phyloP scores from a whole-genome alignment of 1,140 invertebrate species.

The Cydia pomonella region DNA sequence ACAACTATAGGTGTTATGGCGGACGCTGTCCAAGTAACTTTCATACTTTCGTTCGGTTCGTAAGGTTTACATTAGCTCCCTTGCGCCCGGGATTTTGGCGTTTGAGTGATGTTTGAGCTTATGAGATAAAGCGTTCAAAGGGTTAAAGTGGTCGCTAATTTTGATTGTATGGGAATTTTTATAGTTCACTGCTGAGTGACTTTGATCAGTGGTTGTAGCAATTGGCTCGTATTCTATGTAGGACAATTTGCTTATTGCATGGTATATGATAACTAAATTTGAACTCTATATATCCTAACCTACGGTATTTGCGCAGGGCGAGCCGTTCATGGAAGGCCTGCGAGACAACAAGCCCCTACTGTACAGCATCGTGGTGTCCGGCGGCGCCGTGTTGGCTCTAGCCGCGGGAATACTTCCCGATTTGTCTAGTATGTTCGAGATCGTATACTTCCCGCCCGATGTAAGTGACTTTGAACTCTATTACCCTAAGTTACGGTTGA shows the following conservation, averaged over 20 bases:
- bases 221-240: neutral
- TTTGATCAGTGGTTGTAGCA: too few species aligned
- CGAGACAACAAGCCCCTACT: conserved; percentile 94
- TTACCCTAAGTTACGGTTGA: neutral
- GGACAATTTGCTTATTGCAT: neutral
- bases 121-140: too few species aligned
- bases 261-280: neutral
- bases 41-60: too few species aligned
- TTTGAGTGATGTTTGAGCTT: too few species aligned
- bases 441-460: conserved; percentile 92
- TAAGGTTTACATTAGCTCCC: too few species aligned
- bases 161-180: too few species aligned
- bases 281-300: neutral
- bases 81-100: too few species aligned
- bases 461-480: conserved; percentile 81
- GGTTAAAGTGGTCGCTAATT: too few species aligned
- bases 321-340: conserved; percentile 99
- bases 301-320: conserved; percentile 84
- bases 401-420: conserved; percentile 89
- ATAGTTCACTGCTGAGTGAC: too few species aligned
- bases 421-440: conserved; percentile 90
- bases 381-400: conserved; percentile 87
- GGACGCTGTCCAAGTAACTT: too few species aligned
- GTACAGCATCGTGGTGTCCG: conserved; percentile 91
- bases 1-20: too few species aligned